These are phyloP conservation scores for Mesopsocus fuscifrons DNA, from an alignment of 2,888 invertebrate species.

Conservation along the genomic window DNA sequence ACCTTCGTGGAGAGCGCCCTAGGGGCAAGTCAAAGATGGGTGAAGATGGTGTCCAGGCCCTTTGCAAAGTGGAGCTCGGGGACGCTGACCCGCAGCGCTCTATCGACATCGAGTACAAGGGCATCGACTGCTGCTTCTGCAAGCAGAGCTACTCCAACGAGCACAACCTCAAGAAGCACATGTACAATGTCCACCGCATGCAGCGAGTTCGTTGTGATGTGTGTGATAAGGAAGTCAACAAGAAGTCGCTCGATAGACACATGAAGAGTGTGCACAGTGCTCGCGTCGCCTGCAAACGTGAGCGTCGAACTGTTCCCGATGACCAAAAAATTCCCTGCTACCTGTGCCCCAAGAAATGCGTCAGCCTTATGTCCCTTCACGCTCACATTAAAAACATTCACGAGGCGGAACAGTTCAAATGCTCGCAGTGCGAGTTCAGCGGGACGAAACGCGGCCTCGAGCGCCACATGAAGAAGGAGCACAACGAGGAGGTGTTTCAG, in stretches of 20 bases:
- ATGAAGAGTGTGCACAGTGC: conserved; percentile 9
- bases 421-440: conserved; percentile 1
- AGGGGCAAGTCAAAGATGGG: background rate
- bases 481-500: conserved; percentile 6
- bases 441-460: background rate
- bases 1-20: background rate
- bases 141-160: conserved; percentile 6
- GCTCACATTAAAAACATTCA: conserved; percentile 5
- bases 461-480: conserved; percentile 5
- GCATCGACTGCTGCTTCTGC: background rate
- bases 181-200: conserved; percentile 7
- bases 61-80: conserved; percentile 4
- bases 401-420: conserved; percentile 6
- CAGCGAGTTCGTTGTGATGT: conserved; percentile 1
- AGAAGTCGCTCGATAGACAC: conserved; percentile 3
- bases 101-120: background rate
- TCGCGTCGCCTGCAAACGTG: background rate
- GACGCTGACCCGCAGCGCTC: background rate
- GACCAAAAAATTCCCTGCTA: conserved; percentile 2
- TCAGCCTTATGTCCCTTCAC: background rate
- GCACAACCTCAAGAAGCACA: conserved; percentile 4
- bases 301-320: background rate
- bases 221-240: conserved; percentile 8
- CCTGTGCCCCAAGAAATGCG: conserved; percentile 2
- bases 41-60: background rate